These are phyloP conservation scores for Gymnopithys bicolor DNA, from an alignment of 2,797 vertebrate genomes.

Conservation along the genomic window DNA sequence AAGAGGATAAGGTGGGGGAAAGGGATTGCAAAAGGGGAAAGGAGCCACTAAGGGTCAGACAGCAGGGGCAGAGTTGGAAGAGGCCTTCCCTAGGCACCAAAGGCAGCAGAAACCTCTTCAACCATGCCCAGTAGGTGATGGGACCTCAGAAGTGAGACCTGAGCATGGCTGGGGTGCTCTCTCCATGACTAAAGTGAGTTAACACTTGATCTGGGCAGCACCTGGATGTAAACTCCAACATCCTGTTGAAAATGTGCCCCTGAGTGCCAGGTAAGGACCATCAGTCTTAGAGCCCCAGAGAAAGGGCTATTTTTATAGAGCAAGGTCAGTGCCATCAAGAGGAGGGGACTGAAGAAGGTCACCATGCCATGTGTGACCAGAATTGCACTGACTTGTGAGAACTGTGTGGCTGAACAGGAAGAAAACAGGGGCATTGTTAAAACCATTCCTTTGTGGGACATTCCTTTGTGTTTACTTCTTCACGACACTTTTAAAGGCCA, in stretches of 20 bases:
- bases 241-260: background rate
- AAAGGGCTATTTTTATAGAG: background rate
- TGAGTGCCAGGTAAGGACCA: background rate
- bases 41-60: background rate
- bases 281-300: background rate
- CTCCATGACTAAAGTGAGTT: background rate
- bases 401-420: fast-evolving
- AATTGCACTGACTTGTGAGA: background rate
- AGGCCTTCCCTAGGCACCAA: background rate
- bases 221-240: background rate
- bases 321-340: background rate
- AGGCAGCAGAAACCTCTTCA: background rate
- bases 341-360: background rate
- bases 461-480: constrained; percentile 6
- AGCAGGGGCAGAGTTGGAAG: background rate
- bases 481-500: background rate
- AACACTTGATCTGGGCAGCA: background rate
- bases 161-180: background rate
- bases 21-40: background rate
- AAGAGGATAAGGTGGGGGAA: background rate
- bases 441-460: background rate
- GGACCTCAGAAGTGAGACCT: background rate
- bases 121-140: background rate
- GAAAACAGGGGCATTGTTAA: background rate
- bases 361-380: background rate